Conservation (phyloP, 1,140 invertebrate species). For the Dreissena rostriformis region DNA sequence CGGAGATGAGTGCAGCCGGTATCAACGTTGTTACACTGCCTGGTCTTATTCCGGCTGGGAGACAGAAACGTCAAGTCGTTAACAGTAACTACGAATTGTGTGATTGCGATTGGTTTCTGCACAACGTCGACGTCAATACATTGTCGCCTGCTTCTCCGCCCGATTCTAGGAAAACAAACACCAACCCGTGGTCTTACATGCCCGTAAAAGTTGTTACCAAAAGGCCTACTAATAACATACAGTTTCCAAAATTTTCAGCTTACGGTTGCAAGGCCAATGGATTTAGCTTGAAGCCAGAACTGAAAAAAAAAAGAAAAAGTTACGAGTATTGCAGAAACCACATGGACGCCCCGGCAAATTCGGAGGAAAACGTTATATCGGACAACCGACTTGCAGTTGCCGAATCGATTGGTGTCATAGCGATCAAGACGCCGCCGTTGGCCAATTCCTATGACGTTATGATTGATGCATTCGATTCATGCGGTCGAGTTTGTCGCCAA, state of each 20-base stretch:
- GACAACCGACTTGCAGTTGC: constrained; percentile 71
- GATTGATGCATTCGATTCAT: constrained; percentile 60
- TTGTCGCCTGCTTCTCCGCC: neutral
- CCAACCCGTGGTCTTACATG: constrained; percentile 59
- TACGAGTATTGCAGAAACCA: constrained; percentile 55
- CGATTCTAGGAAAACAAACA: neutral
- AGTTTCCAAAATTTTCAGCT: constrained; percentile 65
- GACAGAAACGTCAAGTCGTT: neutral
- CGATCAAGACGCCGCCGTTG: constrained; percentile 62
- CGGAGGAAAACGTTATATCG: constrained; percentile 70
- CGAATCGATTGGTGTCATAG: constrained; percentile 65
- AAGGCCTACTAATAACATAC: constrained; percentile 61
- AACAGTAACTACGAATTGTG: neutral
- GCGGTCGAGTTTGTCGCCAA: constrained; percentile 60
- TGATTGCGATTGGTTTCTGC: constrained; percentile 13
- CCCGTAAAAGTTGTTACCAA: constrained; percentile 69
- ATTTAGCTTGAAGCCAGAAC: constrained; percentile 44
- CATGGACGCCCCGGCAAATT: constrained; percentile 62
- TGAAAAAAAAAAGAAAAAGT: constrained; percentile 26
- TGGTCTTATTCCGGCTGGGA: neutral
- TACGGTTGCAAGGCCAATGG: constrained; percentile 50
- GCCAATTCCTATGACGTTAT: constrained; percentile 48
- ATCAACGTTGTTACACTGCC: neutral
- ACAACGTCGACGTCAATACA: constrained; percentile 12
- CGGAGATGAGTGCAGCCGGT: constrained; percentile 14